Conservation (phyloP, 2,888 invertebrate species). For the Furcula furcula region DNA sequence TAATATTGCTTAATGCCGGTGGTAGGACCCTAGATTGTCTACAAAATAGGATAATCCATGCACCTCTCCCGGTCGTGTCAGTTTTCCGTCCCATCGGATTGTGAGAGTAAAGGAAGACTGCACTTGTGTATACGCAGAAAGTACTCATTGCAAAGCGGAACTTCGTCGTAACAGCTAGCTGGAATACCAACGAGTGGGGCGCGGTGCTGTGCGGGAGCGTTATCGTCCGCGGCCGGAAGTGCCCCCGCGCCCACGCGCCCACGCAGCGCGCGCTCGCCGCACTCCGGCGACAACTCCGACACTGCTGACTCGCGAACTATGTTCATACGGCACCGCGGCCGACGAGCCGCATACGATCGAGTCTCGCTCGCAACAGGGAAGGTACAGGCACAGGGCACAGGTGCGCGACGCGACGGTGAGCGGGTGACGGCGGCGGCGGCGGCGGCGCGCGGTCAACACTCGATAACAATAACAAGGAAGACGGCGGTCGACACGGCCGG, state of each 20-base stretch:
- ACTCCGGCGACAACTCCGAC: neutral
- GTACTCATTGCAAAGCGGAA: too few relatives aligned
- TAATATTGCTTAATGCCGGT: too few relatives aligned
- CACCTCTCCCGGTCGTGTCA: too few relatives aligned
- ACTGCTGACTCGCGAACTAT: too few relatives aligned
- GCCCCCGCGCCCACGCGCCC: conserved; percentile 8
- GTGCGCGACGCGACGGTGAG: conserved; percentile 17
- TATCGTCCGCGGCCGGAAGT: conserved; percentile 31
- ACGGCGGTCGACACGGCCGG: conserved; percentile 12
- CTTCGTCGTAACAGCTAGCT: too few relatives aligned
- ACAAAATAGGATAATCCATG: too few relatives aligned
- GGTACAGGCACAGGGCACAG: conserved; percentile 12
- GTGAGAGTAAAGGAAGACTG: too few relatives aligned
- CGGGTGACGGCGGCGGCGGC: conserved; percentile 31
- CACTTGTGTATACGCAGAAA: too few relatives aligned
- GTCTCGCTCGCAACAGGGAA: conserved; percentile 7
- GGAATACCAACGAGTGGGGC: neutral
- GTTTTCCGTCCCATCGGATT: too few relatives aligned
- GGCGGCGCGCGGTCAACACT: conserved; percentile 52
- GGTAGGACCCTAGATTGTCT: too few relatives aligned
- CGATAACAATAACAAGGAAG: conserved; percentile 57
- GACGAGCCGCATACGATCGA: too few relatives aligned
- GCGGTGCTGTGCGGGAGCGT: conserved; percentile 5
- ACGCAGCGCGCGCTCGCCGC: neutral
- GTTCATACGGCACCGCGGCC: too few relatives aligned